Percentiles rank a stretch among this genome's conserved stretches.
phyloP scores from a whole-genome alignment of 2,797 vertebrate species.

The Cyprinodon diabolis region DNA sequence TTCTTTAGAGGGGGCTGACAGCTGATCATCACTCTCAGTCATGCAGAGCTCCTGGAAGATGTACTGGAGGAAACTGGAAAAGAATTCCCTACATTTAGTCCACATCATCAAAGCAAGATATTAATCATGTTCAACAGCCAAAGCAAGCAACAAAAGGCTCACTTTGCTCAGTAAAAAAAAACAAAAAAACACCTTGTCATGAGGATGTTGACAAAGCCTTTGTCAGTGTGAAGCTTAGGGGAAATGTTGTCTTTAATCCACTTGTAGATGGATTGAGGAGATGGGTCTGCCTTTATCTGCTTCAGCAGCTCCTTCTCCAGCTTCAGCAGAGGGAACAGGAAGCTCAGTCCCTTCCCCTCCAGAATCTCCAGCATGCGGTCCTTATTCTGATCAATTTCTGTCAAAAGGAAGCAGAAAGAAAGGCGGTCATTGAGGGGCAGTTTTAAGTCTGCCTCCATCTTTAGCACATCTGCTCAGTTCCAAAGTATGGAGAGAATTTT shows the following conservation, averaged over 20 bases:
- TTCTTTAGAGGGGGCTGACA: constrained; percentile 91
- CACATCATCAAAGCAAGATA: too few relatives aligned
- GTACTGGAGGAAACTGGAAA: constrained; percentile 93
- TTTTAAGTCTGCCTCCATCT: too few relatives aligned
- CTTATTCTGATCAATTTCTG: constrained; percentile 99
- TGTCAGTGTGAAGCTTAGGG: constrained; percentile 96
- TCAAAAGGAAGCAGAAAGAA: neutral
- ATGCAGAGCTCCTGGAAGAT: constrained; percentile 94
- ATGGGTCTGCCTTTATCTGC: constrained; percentile 96
- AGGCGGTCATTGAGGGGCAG: neutral
- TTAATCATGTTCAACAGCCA: too few relatives aligned
- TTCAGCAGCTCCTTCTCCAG: constrained; percentile 97
- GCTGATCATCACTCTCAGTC: constrained; percentile 87
- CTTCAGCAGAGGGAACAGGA: constrained; percentile 97
- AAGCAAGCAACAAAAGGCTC: too few relatives aligned
- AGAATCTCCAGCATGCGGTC: constrained; percentile 99
- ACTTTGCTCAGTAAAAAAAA: neutral
- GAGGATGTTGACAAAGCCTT: constrained; percentile 99
- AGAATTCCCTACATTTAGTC: too few relatives aligned
- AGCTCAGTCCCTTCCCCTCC: constrained; percentile 97
- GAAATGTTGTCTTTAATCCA: constrained; percentile 99
- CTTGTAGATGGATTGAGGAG: constrained; percentile 98
- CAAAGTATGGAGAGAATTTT: too few relatives aligned
- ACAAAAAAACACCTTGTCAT: constrained; percentile 94
- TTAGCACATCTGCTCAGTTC: too few relatives aligned